Conservation (phyloP, 1,140 invertebrate species). For the Chrysoperla carnea region DNA sequence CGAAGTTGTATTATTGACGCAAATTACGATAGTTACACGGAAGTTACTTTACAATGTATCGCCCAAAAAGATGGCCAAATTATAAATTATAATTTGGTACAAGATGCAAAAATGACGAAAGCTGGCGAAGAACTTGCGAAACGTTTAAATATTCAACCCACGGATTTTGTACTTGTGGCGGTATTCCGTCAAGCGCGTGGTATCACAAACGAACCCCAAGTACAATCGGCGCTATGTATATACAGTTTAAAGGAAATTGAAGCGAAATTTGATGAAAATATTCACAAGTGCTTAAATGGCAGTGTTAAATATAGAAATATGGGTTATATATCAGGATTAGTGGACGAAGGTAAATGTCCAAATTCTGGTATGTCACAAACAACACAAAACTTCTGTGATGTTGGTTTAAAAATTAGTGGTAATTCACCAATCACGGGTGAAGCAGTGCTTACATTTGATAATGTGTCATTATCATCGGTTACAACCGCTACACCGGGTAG, state of each 20-base stretch:
- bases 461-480: conserved; percentile 66
- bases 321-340: conserved; percentile 83
- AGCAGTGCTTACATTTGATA: conserved; percentile 57
- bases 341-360: conserved; percentile 78
- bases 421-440: conserved; percentile 57
- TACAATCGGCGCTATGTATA: conserved; percentile 69
- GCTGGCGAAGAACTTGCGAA: conserved; percentile 66
- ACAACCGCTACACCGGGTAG: conserved; percentile 66
- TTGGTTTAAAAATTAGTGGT: conserved; percentile 82
- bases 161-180: conserved; percentile 61
- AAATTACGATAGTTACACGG: conserved; percentile 89
- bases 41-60: conserved; percentile 78
- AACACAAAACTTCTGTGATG: conserved; percentile 80
- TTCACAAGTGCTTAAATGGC: conserved; percentile 93
- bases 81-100: conserved; percentile 68
- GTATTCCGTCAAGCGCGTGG: conserved; percentile 71
- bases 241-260: conserved; percentile 79
- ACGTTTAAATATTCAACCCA: conserved; percentile 55
- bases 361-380: conserved; percentile 71
- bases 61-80: conserved; percentile 27
- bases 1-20: conserved; percentile 85
- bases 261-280: conserved; percentile 86
- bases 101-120: conserved; percentile 71
- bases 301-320: conserved; percentile 80
- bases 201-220: conserved; percentile 56